These are phyloP conservation scores for Irena cyanogastra DNA, from an alignment of 2,113 vertebrate genomes.

Conservation along the genomic window DNA sequence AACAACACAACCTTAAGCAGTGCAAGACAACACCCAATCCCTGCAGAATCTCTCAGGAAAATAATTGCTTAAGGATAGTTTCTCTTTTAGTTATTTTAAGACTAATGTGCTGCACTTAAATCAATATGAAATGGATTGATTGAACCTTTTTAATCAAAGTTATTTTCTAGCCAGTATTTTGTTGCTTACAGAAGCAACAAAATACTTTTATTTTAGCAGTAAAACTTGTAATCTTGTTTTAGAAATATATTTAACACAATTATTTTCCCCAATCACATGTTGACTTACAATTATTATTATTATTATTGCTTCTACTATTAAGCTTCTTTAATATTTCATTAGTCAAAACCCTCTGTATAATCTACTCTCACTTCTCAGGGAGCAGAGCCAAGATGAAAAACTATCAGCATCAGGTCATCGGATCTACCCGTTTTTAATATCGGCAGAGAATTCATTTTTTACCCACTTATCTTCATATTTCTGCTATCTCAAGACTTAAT, in stretches of 20 bases:
- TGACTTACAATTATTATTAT: neutral
- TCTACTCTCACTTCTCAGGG: neutral
- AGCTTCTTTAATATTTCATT: neutral
- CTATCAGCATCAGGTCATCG: neutral
- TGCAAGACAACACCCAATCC: neutral
- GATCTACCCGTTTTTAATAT: neutral
- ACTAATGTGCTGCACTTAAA: neutral
- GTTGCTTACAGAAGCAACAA: neutral
- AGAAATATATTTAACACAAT: neutral
- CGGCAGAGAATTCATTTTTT: neutral
- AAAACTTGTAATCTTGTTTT: neutral
- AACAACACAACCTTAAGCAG: neutral
- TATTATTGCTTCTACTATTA: neutral
- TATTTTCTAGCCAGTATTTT: neutral
- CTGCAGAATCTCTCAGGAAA: neutral
- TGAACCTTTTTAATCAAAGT: neutral
- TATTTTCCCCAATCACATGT: neutral
- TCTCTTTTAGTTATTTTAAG: neutral
- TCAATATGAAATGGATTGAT: neutral
- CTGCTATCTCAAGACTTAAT: neutral
- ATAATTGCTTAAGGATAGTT: neutral
- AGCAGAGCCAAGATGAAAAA: neutral
- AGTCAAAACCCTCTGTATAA: neutral
- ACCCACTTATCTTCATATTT: neutral
- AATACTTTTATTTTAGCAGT: neutral